Evolutionary conservation across 2,888 invertebrate genomes (phyloP), one percentile per base, ranked within the genome.

Genomic region (Iphiclides podalirius): DNA sequence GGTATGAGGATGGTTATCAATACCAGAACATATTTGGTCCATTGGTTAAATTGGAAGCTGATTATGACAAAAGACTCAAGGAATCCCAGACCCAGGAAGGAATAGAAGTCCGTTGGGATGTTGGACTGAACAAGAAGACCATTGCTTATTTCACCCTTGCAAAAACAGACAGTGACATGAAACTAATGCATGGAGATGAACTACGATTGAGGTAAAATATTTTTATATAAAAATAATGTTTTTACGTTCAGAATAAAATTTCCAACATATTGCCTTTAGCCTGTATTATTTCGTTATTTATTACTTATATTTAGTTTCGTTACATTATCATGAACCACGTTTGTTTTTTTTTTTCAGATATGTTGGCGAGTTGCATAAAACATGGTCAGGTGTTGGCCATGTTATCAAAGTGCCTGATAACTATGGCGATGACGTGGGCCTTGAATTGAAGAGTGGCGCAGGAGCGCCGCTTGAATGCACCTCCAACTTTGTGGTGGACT

Each of bases 11-110:
- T 89, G 99, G 99, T 7, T 99, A 98, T 80, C 99, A 99, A 76
- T 99, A 99, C 75, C 98, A 98, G 78, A 98, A 98, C 75, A 97
- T 99, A 52, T 99, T 99, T 85, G 97, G 97, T 0, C 99, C 99
- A 0, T 86, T 99, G 23, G 98, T 99, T 0, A 96, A 97, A 72
- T 89, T 99, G 31, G 99, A 99, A 86, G 99, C 99, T 0, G 99
- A 99, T 67, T 99, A 99, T 73, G 99, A 99, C 79, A 97, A 97
- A 74, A 94, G 97, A 54, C 88, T 98, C 47, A 99, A 99, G 75
- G 99, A 99, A 79, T 97, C 98, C 0, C 98, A 99, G 78, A 98
- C 98, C 0, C 98, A 99, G 77, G 98, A 98, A 66, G 98, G 98
- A 63, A 98, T 99, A 52, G 96, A 98, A 70, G 98, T 99, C 1